These are phyloP conservation scores for Fistularia commersonii DNA, from an alignment of 2,797 vertebrate species.

Conservation along the genomic window DNA sequence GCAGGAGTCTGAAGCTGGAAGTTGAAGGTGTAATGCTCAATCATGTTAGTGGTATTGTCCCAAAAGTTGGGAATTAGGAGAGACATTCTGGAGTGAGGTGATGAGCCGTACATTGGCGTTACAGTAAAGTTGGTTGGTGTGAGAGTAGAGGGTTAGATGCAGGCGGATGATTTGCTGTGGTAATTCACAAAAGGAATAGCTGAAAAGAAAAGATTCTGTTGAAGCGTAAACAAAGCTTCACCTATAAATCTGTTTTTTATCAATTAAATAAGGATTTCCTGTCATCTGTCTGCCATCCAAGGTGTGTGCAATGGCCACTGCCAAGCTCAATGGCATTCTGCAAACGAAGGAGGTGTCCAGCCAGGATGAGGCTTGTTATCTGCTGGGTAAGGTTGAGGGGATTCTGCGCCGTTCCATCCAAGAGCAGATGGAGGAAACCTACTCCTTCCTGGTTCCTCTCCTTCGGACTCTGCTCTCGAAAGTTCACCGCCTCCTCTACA, in stretches of 20 bases:
- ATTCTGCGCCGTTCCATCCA: conserved; percentile 86
- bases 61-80: too few relatives aligned
- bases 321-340: conserved; percentile 92
- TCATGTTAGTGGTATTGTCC: too few relatives aligned
- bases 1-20: too few relatives aligned
- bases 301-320: conserved; percentile 94
- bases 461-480: conserved; percentile 92
- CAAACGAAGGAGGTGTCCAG: conserved; percentile 92
- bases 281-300: conserved; percentile 39
- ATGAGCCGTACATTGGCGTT: too few relatives aligned
- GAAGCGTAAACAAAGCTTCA: too few relatives aligned
- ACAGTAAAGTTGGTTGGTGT: too few relatives aligned
- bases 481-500: conserved; percentile 93
- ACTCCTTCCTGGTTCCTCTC: conserved; percentile 91
- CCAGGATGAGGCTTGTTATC: conserved; percentile 93
- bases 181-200: too few relatives aligned
- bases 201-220: too few relatives aligned
- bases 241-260: neutral
- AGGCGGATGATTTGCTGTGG: too few relatives aligned
- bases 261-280: neutral
- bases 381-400: conserved; percentile 88
- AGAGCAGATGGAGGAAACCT: conserved; percentile 85
- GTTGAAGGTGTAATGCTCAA: too few relatives aligned
- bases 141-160: too few relatives aligned
- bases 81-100: too few relatives aligned